These are phyloP conservation scores for Diorhabda carinulata DNA, from an alignment of 1,140 invertebrate genomes.

Conservation along the genomic window DNA sequence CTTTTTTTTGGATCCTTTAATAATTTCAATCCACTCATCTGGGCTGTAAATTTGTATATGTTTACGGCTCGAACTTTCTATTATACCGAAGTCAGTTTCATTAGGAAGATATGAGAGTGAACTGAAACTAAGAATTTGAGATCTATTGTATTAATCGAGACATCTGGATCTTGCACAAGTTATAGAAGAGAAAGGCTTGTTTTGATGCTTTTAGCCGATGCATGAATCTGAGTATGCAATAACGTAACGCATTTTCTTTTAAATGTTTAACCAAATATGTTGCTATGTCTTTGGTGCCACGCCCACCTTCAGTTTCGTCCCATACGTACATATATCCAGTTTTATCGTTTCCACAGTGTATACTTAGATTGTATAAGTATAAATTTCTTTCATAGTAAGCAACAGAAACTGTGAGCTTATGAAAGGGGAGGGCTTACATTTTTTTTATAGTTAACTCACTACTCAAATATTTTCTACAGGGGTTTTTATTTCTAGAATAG, in stretches of 20 bases:
- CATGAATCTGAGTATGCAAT: constrained; percentile 24
- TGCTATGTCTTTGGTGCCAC: constrained; percentile 25
- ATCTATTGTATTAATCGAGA: neutral
- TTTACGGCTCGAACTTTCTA: neutral
- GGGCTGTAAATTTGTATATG: neutral
- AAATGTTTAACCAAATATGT: constrained; percentile 18
- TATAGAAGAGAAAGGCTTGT: neutral
- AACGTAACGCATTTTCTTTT: constrained; percentile 5
- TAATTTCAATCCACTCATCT: no score
- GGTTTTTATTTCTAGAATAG: constrained; percentile 19
- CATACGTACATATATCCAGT: constrained; percentile 17
- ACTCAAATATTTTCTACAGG: constrained; percentile 20
- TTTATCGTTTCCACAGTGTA: constrained; percentile 15
- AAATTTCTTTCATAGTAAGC: constrained; percentile 22
- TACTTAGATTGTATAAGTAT: constrained; percentile 21
- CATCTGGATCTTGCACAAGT: constrained; percentile 8
- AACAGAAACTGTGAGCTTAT: constrained; percentile 9
- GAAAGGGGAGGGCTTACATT: constrained; percentile 31
- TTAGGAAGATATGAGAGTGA: constrained; percentile 17
- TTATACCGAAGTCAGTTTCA: constrained; percentile 17
- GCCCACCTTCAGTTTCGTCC: constrained; percentile 11
- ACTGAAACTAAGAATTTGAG: constrained; percentile 20
- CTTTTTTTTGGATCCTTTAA: no score
- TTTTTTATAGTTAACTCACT: constrained; percentile 28
- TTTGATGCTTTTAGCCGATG: neutral